Conservation (phyloP, 2,113 vertebrate genomes). For the Lycaon pictus region DNA sequence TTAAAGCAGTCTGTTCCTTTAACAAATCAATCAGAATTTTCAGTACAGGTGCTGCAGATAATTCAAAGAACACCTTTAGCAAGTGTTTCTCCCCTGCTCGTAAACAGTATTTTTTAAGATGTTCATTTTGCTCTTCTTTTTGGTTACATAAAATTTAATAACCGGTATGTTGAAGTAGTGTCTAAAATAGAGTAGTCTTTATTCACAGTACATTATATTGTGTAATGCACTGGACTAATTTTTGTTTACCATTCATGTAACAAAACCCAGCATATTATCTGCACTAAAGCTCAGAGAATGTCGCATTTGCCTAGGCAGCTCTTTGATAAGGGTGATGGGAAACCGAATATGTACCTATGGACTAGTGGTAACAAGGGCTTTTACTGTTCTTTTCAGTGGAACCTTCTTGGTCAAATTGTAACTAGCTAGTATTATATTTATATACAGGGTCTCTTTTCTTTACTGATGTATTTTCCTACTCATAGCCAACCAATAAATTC, state of each 20-base stretch:
- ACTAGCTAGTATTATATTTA: constrained; percentile 96
- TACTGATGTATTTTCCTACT: constrained; percentile 99
- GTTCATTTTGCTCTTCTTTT: constrained; percentile 86
- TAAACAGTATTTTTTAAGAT: constrained; percentile 88
- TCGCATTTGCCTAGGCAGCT: constrained; percentile 95
- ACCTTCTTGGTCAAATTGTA: constrained; percentile 95
- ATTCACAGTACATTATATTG: constrained; percentile 90
- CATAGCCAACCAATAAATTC: constrained; percentile 99
- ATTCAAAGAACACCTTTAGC: constrained; percentile 82
- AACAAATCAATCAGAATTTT: constrained; percentile 63
- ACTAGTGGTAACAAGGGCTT: constrained; percentile 98
- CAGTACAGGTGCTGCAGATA: constrained; percentile 77
- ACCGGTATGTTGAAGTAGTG: constrained; percentile 87
- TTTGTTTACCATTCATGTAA: constrained; percentile 98
- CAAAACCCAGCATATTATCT: constrained; percentile 97
- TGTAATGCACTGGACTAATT: constrained; percentile 99
- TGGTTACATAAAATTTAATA: constrained; percentile 87
- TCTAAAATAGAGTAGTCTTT: constrained; percentile 89
- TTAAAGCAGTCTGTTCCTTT: constrained; percentile 58
- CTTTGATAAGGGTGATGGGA: constrained; percentile 94
- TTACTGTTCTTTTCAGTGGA: constrained; percentile 95
- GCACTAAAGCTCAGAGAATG: constrained; percentile 98
- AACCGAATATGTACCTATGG: constrained; percentile 93
- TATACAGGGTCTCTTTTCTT: constrained; percentile 98
- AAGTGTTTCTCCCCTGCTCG: constrained; percentile 74